phyloP scores from a whole-genome alignment of 2,797 vertebrate species.

The Mionectes olivaceus region DNA sequence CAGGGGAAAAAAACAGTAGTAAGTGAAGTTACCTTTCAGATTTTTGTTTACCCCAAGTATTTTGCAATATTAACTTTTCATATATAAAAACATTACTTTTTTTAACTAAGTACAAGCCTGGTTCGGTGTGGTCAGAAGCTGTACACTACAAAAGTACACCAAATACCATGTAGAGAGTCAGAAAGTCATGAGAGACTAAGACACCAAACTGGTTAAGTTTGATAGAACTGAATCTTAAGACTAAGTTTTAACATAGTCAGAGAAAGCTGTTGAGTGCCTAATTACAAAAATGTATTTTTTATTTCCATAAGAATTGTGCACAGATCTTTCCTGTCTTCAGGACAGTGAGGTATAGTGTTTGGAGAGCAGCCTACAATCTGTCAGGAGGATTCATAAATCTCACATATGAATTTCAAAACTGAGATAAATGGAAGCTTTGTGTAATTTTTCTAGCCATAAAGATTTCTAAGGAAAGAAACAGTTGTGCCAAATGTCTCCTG shows the following conservation, averaged over 20 bases:
- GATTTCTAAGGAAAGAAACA: conserved; percentile 5
- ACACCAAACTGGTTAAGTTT: not conserved
- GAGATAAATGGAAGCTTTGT: conserved; percentile 31
- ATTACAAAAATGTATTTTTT: not conserved
- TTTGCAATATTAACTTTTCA: not conserved
- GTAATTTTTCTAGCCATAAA: not conserved
- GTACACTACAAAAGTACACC: not conserved
- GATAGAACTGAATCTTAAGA: not conserved
- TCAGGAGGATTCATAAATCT: not conserved
- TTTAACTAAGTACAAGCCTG: not conserved
- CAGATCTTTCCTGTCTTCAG: not conserved
- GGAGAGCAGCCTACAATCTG: conserved; percentile 4
- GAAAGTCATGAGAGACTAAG: not conserved
- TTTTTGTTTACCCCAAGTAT: not conserved
- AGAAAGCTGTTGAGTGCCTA: not conserved
- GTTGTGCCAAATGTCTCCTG: not conserved
- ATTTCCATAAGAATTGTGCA: not conserved
- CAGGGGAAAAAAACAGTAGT: not conserved
- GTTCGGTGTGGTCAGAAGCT: not conserved
- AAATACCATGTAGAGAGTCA: not conserved
- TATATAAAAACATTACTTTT: not conserved
- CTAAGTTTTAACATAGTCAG: not conserved
- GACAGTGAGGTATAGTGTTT: not conserved
- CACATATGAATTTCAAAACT: conserved; percentile 29
- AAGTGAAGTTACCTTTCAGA: rapidly evolving